phyloP scores from a whole-genome alignment of 2,113 vertebrate species.

The Capreolus pygargus region DNA sequence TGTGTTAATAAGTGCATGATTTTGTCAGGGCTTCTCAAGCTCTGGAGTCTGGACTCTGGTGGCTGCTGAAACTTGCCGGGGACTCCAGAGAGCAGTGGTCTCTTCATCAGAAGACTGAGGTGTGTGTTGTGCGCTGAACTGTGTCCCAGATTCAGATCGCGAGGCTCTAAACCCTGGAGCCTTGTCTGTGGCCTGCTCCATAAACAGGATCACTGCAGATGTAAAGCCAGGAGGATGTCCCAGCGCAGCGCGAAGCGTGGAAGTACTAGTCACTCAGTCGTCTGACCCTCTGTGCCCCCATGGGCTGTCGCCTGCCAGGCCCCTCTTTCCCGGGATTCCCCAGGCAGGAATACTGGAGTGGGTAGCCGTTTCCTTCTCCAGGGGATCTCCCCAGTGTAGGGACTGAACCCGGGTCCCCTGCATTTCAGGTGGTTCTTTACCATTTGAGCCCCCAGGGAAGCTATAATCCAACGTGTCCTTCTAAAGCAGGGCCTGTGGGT shows the following conservation, averaged over 20 bases:
- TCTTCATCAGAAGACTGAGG: too few species aligned
- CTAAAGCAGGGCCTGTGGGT: not conserved
- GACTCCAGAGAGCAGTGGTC: rapidly evolving
- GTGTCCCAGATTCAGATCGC: not conserved
- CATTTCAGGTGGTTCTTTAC: not conserved
- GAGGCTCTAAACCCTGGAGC: not conserved
- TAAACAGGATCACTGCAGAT: not conserved
- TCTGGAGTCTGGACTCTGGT: not conserved
- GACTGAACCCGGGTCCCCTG: not conserved
- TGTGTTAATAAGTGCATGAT: not conserved
- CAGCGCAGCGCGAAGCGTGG: rapidly evolving
- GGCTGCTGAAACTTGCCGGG: not conserved
- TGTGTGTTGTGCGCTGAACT: rapidly evolving
- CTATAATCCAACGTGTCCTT: not conserved
- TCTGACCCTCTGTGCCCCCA: rapidly evolving
- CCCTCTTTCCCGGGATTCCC: not conserved
- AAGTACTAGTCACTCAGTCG: rapidly evolving
- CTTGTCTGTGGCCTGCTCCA: not conserved
- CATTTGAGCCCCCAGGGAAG: not conserved
- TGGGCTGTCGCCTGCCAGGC: not conserved
- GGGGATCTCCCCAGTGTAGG: not conserved
- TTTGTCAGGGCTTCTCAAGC: not conserved
- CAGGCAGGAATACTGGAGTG: not conserved
- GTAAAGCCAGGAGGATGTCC: not conserved
- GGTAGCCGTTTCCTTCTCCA: not conserved